phyloP scores from a whole-genome alignment of 2,113 vertebrate species.

The Mystacornis crossleyi region DNA sequence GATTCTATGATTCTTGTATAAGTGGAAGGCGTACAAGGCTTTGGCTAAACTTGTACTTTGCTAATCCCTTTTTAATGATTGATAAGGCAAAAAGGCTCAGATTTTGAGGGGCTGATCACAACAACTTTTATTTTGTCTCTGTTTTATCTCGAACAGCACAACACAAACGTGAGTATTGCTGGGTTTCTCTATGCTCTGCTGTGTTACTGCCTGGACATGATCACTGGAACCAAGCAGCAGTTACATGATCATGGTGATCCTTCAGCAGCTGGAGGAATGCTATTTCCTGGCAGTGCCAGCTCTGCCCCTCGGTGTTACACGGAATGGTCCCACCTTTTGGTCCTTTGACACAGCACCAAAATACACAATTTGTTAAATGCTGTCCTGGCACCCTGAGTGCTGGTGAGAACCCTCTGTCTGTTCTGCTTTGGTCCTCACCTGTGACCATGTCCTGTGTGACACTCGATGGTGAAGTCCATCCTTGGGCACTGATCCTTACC shows the following conservation, averaged over 20 bases:
- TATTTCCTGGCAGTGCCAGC: conserved; percentile 4
- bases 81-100: not conserved
- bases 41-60: not conserved
- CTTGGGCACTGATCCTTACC: not conserved
- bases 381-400: not conserved
- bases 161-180: conserved; percentile 36
- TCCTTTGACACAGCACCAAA: not conserved
- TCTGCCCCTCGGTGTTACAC: not conserved
- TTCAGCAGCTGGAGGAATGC: not conserved
- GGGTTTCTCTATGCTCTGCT: not conserved
- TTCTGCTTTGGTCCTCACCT: not conserved
- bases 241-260: not conserved
- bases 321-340: not conserved
- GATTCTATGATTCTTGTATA: not conserved
- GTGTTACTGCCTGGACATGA: not conserved
- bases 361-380: not conserved
- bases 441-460: not conserved
- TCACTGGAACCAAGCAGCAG: not conserved
- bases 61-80: not conserved
- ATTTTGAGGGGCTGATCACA: not conserved
- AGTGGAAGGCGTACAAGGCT: not conserved
- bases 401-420: not conserved
- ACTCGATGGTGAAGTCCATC: not conserved
- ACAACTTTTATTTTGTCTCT: conserved; percentile 24
- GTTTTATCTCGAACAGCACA: conserved; percentile 43